Evolutionary conservation across 2,888 invertebrate species (phyloP), one percentile per base, ranked within the genome.

Genomic region (Stegophylla sp.): DNA sequence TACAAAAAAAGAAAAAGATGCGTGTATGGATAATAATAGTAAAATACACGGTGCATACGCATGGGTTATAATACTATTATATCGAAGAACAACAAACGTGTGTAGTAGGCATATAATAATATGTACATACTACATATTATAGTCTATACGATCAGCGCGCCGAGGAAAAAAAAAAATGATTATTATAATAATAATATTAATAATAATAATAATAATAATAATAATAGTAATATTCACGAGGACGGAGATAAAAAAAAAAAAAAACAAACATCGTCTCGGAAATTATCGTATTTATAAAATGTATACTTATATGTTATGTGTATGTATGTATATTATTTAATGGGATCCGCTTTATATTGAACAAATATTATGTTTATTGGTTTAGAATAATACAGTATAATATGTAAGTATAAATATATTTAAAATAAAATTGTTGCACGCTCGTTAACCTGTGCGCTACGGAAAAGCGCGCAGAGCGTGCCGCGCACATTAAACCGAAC

Each of bases 281-380:
- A 51, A 51, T 51, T n/a, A 9, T 51, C n/a, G 51, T n/a, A 20
- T n/a, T 7, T 20, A 51, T 9, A n/a, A n/a, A n/a, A 4, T 7
- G 20, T 48, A 51, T 17, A 17, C n/a, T 1, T n/a, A 17, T 51
- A n/a, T 17, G 15, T 7, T 51, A n/a, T 17, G 1, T 15, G 15
- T 1, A 7, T 51, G 7, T 51, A 51, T 7, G 51, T n/a, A 34
- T 34, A 34, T 34, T 5, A 34, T 34, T 3, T 34, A 34, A 20
- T 34, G 64, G 43, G 66, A 67, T 67, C 45, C 23, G 45, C 45
- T 67, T 67, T 67, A 45, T 67, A 67, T 67, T 26, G 67, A 45
- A 67, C 67, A 26, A 67, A 67, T 67, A 67, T 67, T 67, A 67
- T 67, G 67, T 67, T 67, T 67, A 67, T 48, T 67, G 67, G 45